These are phyloP conservation scores for Hiodon alosoides DNA, from an alignment of 2,113 vertebrate genomes.

Conservation along the genomic window DNA sequence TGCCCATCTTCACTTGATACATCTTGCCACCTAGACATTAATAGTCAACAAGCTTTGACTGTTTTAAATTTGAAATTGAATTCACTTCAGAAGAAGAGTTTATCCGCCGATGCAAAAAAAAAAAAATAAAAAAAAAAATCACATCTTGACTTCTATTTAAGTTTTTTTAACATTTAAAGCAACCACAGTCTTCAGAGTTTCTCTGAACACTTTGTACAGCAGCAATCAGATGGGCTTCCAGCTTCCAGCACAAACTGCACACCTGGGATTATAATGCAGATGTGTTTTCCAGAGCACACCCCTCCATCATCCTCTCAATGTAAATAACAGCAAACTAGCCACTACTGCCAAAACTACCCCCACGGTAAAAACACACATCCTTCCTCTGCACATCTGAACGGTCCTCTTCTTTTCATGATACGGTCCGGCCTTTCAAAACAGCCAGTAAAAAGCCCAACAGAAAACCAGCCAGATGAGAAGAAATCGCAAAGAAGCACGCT, in stretches of 20 bases:
- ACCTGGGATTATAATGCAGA: constrained; percentile 46
- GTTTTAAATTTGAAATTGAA: neutral
- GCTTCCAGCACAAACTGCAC: constrained; percentile 40
- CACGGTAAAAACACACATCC: neutral
- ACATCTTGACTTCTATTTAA: neutral
- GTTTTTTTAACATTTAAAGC: neutral
- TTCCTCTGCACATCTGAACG: neutral
- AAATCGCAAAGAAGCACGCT: too few relatives aligned
- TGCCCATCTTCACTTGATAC: too few relatives aligned
- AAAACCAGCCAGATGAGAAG: neutral
- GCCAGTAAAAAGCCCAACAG: neutral
- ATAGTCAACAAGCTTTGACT: neutral
- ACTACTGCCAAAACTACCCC: constrained; percentile 5
- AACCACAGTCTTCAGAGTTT: constrained; percentile 3
- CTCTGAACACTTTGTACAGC: constrained; percentile 27
- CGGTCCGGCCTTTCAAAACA: neutral
- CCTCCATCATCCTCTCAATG: constrained; percentile 40
- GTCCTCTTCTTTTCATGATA: too few relatives aligned
- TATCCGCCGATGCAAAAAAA: neutral
- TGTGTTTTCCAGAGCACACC: constrained; percentile 51
- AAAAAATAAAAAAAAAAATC: neutral
- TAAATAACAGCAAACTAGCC: constrained; percentile 38
- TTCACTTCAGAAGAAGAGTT: neutral
- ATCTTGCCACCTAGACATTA: neutral
- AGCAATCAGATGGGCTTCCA: constrained; percentile 42